These are phyloP conservation scores for Ectobius pallidus DNA, from an alignment of 2,888 invertebrate genomes.

Conservation along the genomic window DNA sequence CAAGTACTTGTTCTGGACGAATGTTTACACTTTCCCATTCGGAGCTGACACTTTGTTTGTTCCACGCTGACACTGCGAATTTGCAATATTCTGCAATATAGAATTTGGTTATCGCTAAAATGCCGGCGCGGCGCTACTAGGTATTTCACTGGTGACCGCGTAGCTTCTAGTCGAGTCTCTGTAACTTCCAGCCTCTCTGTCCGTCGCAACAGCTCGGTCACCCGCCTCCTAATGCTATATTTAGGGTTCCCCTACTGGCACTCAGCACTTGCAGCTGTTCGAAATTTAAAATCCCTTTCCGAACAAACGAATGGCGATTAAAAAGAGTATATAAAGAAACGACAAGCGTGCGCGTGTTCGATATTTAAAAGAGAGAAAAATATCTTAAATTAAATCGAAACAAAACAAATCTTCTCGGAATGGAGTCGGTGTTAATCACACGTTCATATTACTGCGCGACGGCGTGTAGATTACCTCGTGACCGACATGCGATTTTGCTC, in stretches of 20 bases:
- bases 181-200: neutral
- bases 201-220: neutral
- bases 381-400: neutral
- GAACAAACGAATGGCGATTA: constrained; percentile 11
- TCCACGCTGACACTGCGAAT: too few species aligned
- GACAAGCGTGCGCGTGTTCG: too few species aligned
- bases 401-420: neutral
- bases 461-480: neutral
- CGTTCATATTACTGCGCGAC: neutral
- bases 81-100: too few species aligned
- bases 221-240: constrained; percentile 26
- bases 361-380: neutral
- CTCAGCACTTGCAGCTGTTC: constrained; percentile 34
- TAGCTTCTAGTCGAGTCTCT: neutral
- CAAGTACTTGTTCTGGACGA: too few species aligned
- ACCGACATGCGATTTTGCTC: neutral
- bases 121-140: too few species aligned
- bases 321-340: neutral
- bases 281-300: constrained; percentile 34
- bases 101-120: too few species aligned
- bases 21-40: neutral
- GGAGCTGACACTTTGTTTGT: neutral
- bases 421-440: neutral
- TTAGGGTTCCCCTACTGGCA: constrained; percentile 28
- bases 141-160: neutral